Evolutionary conservation across 2,113 vertebrate species (phyloP), one percentile per base, ranked within the genome.

Genomic region (Lepus europaeus): DNA sequence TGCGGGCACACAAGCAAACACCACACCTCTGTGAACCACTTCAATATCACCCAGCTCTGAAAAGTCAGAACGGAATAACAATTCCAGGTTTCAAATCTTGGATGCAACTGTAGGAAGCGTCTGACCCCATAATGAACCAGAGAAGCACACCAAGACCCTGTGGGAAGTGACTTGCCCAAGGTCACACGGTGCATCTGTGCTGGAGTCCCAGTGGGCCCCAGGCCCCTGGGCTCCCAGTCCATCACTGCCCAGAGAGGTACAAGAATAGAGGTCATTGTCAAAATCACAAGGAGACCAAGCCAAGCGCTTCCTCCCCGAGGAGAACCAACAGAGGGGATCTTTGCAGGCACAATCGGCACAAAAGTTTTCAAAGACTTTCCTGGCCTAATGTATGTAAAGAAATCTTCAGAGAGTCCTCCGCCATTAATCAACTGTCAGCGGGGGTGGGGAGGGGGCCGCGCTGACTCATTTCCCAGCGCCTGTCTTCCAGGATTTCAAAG

Each of bases 351-450:
- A 27, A 70, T 88, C 53, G 87, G 89, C 56, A 61, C 82, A 29
- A 82, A 97, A 93, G 82, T 93, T 96, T 95, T 96, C 96, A 96
- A 95, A 96, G 97, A 77, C 94, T 94, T 95, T 70, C 82, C 87
- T 87, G 69, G 89, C 94, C 89, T 97, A 97, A 97, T 97, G 89
- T 92, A 96, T 93, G 97, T 95, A 87, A 91, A 95, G 97, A 95
- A 96, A 92, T 85, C 98, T 97, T 96, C 85, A 74, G 96, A 95
- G 96, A 96, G 94, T 80, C 79, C 0, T 90, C 95, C 81, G 51
- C 89, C 89, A 97, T 96, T 97, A 96, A 97, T 97, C 97, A 97
- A 94, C 96, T 93, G 96, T 96, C 96, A 94, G 94, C 90, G 87
- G 92, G 1, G 64, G 92, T 72, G 9, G 51, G 83, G 79, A 68